phyloP scores from a whole-genome alignment of 37 sponge, comb jelly and placozoan genomes.

The Aphrocallistes beatrix region DNA sequence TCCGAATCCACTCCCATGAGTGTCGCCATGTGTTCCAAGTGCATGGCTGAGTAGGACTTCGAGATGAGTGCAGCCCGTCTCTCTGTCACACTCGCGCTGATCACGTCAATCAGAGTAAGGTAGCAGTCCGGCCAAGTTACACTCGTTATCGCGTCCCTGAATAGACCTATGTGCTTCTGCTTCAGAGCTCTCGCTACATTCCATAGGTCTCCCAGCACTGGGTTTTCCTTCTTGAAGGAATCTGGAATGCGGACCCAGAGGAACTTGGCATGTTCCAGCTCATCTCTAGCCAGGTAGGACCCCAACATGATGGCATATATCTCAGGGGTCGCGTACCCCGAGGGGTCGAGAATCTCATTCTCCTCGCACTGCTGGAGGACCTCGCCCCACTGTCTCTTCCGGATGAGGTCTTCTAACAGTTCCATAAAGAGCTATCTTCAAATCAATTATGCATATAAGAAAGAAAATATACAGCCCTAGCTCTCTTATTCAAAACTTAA shows the following conservation, averaged over 20 bases:
- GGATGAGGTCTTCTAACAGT: neutral
- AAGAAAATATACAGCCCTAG: too few species aligned
- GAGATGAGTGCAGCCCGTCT: neutral
- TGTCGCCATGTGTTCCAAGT: neutral
- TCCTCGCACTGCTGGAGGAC: slow-evolving; percentile 12
- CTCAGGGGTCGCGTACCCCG: neutral
- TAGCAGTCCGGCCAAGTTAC: neutral
- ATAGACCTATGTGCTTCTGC: neutral
- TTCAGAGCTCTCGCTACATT: neutral
- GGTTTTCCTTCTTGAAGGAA: neutral
- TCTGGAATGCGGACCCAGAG: neutral
- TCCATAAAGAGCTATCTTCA: too few species aligned
- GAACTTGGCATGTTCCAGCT: slow-evolving; percentile 6
- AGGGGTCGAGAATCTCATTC: neutral
- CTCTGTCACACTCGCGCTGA: neutral
- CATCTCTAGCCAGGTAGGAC: neutral
- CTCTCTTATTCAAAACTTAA: too few species aligned
- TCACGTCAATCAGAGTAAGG: neutral
- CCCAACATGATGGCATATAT: neutral
- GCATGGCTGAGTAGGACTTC: neutral
- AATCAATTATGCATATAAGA: too few species aligned
- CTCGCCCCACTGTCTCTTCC: neutral
- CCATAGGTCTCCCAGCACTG: neutral
- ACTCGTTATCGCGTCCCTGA: neutral
- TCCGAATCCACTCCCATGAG: neutral